phyloP scores from a whole-genome alignment of 2,888 invertebrate genomes.

The Phaedon cochleariae region DNA sequence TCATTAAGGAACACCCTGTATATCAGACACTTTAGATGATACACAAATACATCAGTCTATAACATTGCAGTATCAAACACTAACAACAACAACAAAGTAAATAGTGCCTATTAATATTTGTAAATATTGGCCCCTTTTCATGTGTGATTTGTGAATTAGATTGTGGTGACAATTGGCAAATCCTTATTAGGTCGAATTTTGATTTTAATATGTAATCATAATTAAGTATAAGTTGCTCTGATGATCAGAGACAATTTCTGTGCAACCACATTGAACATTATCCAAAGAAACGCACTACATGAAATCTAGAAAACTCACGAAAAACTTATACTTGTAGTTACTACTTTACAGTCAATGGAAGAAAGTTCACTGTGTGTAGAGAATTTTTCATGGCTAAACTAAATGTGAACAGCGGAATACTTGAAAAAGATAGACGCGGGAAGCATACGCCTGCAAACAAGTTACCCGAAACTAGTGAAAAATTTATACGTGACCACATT shows the following conservation, averaged over 20 bases:
- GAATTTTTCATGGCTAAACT: constrained; percentile 41
- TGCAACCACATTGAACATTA: constrained; percentile 1
- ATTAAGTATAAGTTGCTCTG: constrained; percentile 1
- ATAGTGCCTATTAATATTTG: no score
- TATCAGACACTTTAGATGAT: no score
- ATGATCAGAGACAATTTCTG: constrained; percentile 22
- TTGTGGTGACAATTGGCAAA: no score
- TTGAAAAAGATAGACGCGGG: constrained; percentile 42
- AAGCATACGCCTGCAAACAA: constrained; percentile 31
- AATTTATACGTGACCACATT: constrained; percentile 35
- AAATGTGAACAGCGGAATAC: constrained; percentile 32
- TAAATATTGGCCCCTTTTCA: no score
- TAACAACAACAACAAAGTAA: no score
- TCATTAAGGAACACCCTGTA: no score
- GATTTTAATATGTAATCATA: no score
- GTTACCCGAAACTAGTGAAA: constrained; percentile 25
- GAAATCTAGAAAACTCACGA: constrained; percentile 39
- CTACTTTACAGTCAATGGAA: constrained; percentile 37
- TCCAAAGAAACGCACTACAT: neutral
- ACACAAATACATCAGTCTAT: no score
- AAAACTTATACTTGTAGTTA: constrained; percentile 26
- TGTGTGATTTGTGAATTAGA: no score
- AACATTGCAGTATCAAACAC: no score
- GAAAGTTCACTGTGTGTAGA: constrained; percentile 29
- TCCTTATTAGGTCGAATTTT: no score